Evolutionary conservation across 1,140 invertebrate genomes (phyloP), one percentile per base, ranked within the genome.

Genomic region (Caerostris darwini): DNA sequence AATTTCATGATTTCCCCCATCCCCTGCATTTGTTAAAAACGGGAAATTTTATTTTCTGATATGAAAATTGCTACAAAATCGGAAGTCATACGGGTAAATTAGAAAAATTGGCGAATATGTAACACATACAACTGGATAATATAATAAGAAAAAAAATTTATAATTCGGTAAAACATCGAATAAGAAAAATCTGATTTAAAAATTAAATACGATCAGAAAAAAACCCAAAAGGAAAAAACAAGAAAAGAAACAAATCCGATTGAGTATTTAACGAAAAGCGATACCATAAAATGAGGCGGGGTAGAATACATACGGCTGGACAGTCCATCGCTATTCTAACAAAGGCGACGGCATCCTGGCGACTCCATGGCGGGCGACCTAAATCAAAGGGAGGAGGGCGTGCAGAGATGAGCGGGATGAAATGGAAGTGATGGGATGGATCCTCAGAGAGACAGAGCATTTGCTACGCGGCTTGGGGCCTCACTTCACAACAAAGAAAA

Each of bases 351-450:
- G 57, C 82, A 85, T 58, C 14, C 54, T 57, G 82, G 82, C 82
- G 82, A 19, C 82, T 85, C 82, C 57, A 19, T 57, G 82, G 82
- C 82, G 82, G 82, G 54, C 82, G 82, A 85, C 82, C 82, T 58
- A 85, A 85, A 85, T 85, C 82, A 58, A 85, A 58, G 71, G 54
- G 82, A 57, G 54, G 57, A 85, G 54, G 82, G 34, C 50, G 6
- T 57, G 17, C n/a, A 77, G 82, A 85, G 53, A 53, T 34, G 54
- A 54, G 82, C 54, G 50, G 82, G 82, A 58, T 77, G 71, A 34
- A 77, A 34, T 50, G 71, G 71, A 77, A 50, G 71, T 7, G 34
- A 77, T 12, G 71, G 34, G 34, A 77, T 12, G 34, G 71, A 77
- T 77, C 34, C 71, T 50, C 71, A 77, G 71, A 77, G 34, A 34